Evolutionary conservation across 2,113 vertebrate genomes (phyloP), one percentile per base, ranked within the genome.

Genomic region (Engraulis encrasicolus): DNA sequence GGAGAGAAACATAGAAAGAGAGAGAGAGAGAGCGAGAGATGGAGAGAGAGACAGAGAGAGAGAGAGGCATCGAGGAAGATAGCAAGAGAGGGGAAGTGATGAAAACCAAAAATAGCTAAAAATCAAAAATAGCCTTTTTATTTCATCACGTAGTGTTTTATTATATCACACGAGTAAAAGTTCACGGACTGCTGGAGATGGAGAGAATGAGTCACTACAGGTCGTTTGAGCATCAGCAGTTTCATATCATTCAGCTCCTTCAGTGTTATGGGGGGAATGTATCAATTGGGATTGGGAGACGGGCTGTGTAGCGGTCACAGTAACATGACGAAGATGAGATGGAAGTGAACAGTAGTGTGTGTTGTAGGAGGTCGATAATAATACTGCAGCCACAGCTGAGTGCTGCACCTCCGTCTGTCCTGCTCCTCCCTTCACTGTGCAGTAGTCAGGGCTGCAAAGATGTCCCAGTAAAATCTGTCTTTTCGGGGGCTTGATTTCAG

Each of bases 71-170:
- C n/a, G n/a, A n/a, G n/a, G n/a, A n/a, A n/a, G n/a, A n/a, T n/a
- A n/a, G n/a, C n/a, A n/a, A n/a, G n/a, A 58, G 20, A 19, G 54
- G 23, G 58, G 18, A 78, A 50, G 74, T 82, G 27, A 87, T 20
- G 50, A 49, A 85, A 54, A 31, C 66, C 15, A 14, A 11, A 9
- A 5, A 31, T 31, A 34, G n/a, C n/a, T 31, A 34, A 14, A 74
- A 74, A 34, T 27, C n/a, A 74, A 27, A 74, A 74, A 74, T 74
- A 74, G 66, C 66, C 19, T 34, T 74, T 74, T 74, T 34, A 74
- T 74, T 31, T 27, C 34, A 34, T 18, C 66, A 74, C 66, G 34
- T 15, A 34, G 66, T 71, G 61, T 74, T 74, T 74, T 74, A 74
- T 34, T 34, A 74, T 31, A 74, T 74, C 66, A 74, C 66, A 74